Percentiles rank a stretch among this genome's conserved stretches.
These are phyloP conservation scores for Prosapia bicincta DNA, from an alignment of 2,888 invertebrate genomes.

Conservation along the genomic window DNA sequence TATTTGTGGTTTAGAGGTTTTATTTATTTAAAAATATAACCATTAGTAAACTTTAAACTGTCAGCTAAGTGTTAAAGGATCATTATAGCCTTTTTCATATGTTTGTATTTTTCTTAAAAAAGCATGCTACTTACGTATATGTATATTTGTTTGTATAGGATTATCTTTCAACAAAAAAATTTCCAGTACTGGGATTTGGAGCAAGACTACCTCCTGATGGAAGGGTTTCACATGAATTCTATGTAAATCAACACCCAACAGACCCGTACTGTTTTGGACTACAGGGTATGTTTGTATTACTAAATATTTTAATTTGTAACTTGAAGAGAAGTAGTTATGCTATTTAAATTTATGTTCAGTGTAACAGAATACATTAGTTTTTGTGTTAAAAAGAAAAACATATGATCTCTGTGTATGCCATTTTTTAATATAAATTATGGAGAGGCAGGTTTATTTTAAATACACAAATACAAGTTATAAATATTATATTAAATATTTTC, in stretches of 20 bases:
- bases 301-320: background rate
- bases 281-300: conserved; percentile 41
- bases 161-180: conserved; percentile 51
- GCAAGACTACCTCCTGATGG: conserved; percentile 49
- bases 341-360: too few relatives aligned
- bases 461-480: too few relatives aligned
- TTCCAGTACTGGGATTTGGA: conserved; percentile 49
- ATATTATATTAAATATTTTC: too few relatives aligned
- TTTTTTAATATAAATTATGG: too few relatives aligned
- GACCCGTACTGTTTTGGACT: conserved; percentile 53
- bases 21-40: too few relatives aligned
- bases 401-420: too few relatives aligned
- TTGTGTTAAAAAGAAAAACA: too few relatives aligned
- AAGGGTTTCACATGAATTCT: conserved; percentile 47
- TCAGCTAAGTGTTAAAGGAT: background rate
- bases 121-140: background rate
- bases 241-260: conserved; percentile 50
- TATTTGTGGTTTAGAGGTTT: too few relatives aligned
- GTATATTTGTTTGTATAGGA: conserved; percentile 40
- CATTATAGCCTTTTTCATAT: background rate
- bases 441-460: too few relatives aligned
- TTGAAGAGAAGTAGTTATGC: too few relatives aligned
- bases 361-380: too few relatives aligned
- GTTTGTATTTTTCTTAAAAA: background rate
- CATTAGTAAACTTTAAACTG: too few relatives aligned